These are phyloP conservation scores for Globicephala melas DNA, from an alignment of 2,113 vertebrate species.

Conservation along the genomic window DNA sequence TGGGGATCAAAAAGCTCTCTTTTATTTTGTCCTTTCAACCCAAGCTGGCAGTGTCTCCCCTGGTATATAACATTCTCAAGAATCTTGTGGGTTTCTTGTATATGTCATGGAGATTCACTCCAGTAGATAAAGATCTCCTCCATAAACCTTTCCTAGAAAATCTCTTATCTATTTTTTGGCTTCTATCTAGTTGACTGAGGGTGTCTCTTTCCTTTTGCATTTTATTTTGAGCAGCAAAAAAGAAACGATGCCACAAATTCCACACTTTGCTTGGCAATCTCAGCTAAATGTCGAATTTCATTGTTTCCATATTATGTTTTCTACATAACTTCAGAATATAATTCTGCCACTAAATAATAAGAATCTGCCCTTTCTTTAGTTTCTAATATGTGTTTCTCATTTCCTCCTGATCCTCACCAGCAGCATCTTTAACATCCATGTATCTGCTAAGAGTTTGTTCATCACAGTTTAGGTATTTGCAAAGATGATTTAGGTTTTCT, in stretches of 20 bases:
- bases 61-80: neutral
- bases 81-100: neutral
- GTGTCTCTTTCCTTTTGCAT: neutral
- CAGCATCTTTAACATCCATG: neutral
- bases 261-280: neutral
- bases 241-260: neutral
- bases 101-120: neutral
- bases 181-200: neutral
- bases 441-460: neutral
- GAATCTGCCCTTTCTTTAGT: neutral
- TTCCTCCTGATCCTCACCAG: neutral
- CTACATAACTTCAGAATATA: neutral
- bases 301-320: neutral
- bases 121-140: neutral
- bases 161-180: neutral
- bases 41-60: neutral
- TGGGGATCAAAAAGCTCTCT: neutral
- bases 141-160: neutral
- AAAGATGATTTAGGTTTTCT: neutral
- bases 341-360: neutral
- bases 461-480: neutral
- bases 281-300: neutral
- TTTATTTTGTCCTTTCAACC: neutral
- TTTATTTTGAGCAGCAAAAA: neutral
- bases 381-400: neutral